These are phyloP conservation scores for Laticauda laticaudata DNA, from an alignment of 2,113 vertebrate species.

Conservation along the genomic window DNA sequence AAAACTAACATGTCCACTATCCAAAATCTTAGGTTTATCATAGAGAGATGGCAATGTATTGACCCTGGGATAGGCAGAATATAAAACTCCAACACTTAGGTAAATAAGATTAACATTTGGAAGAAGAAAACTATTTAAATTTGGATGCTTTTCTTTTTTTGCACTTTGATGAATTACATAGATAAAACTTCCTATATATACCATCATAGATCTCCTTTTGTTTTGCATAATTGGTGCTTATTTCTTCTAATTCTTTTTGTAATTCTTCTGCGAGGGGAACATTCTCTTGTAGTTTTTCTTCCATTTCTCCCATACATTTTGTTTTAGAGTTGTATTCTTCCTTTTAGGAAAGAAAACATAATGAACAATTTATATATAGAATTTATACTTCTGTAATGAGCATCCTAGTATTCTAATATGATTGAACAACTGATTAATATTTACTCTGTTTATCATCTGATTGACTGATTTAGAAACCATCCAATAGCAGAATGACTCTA, in stretches of 20 bases:
- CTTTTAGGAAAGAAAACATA: constrained; percentile 29
- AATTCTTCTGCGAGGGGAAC: constrained; percentile 43
- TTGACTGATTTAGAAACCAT: neutral
- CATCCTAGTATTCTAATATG: constrained; percentile 1
- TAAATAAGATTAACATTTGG: neutral
- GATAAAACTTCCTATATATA: constrained; percentile 22
- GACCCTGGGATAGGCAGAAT: neutral
- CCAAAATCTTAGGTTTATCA: neutral
- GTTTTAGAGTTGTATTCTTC: constrained; percentile 22
- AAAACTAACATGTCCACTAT: neutral
- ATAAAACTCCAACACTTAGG: neutral
- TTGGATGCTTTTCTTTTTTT: neutral
- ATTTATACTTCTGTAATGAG: neutral
- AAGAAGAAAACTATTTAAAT: neutral
- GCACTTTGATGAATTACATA: neutral
- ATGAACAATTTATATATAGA: neutral
- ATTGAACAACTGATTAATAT: neutral
- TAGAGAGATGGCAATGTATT: neutral
- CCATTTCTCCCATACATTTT: constrained; percentile 29
- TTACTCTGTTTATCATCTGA: neutral
- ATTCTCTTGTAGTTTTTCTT: constrained; percentile 46
- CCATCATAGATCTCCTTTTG: constrained; percentile 29
- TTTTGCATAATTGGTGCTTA: neutral
- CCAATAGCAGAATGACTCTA: neutral
- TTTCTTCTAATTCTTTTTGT: constrained; percentile 21